phyloP scores from a whole-genome alignment of 2,888 invertebrate species.

The Emmelina monodactyla region DNA sequence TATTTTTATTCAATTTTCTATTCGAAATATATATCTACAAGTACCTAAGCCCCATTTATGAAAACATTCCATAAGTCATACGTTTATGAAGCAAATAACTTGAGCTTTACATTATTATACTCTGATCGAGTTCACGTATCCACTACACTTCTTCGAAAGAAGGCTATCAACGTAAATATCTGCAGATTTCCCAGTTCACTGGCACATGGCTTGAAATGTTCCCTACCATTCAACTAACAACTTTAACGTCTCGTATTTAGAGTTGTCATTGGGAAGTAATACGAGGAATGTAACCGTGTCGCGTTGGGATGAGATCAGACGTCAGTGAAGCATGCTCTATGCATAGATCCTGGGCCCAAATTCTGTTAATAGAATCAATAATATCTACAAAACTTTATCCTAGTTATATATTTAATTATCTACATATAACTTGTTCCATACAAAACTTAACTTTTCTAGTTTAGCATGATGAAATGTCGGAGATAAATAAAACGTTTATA shows the following conservation, averaged over 20 bases:
- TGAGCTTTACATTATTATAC: conserved; percentile 45
- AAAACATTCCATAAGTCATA: no score
- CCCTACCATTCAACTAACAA: neutral
- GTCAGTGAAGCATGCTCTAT: conserved; percentile 45
- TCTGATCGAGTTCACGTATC: conserved; percentile 56
- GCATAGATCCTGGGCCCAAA: no score
- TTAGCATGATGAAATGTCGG: no score
- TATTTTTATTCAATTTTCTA: no score
- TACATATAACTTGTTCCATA: no score
- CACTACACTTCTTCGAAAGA: conserved; percentile 53
- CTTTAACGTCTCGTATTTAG: conserved; percentile 16
- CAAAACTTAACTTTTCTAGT: no score
- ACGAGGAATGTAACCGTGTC: conserved; percentile 27
- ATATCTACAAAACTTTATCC: no score
- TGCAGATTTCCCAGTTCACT: conserved; percentile 34
- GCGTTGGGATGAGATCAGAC: conserved; percentile 65
- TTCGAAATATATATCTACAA: no score
- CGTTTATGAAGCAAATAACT: conserved; percentile 37
- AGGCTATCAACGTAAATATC: conserved; percentile 63
- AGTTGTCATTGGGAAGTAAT: conserved; percentile 24
- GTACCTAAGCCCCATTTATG: no score
- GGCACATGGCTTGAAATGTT: conserved; percentile 24
- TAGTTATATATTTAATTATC: no score
- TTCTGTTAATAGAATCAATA: no score
- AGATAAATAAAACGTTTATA: no score